Evolutionary conservation across 2,113 vertebrate species (phyloP).

Genomic region (Zosterops lateralis): DNA sequence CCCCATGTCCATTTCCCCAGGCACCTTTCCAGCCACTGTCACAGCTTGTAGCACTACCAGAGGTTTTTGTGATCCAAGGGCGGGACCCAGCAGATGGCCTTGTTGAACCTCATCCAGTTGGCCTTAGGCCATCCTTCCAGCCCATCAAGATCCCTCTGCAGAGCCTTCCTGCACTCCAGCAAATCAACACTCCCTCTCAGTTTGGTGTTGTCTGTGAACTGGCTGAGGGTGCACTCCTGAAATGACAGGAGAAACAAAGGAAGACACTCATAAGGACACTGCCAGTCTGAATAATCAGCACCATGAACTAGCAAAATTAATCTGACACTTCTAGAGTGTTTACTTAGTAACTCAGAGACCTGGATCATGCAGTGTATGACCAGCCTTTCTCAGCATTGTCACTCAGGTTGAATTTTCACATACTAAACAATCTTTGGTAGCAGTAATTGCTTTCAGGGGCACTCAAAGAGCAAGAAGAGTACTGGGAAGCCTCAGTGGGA

Average conservation of each 20-base stretch:
- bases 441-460: not conserved
- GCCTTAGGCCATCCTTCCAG: not conserved
- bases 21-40: not conserved
- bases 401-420: not conserved
- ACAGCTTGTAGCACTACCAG: not conserved
- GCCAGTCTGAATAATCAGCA: not conserved
- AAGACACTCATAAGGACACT: not conserved
- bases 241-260: not conserved
- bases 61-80: not conserved
- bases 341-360: not conserved
- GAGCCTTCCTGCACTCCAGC: not conserved
- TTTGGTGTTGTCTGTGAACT: not conserved
- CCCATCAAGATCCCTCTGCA: not conserved
- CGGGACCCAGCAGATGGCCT: not conserved
- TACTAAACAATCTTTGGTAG: not conserved
- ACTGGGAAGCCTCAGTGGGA: not conserved
- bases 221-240: not conserved
- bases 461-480: not conserved
- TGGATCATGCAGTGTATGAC: not conserved
- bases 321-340: not conserved
- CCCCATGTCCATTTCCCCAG: not conserved
- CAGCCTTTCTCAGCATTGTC: not conserved
- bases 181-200: not conserved
- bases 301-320: not conserved
- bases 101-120: not conserved